phyloP scores from a whole-genome alignment of 1,140 invertebrate genomes.

The Harpegnathos saltator region DNA sequence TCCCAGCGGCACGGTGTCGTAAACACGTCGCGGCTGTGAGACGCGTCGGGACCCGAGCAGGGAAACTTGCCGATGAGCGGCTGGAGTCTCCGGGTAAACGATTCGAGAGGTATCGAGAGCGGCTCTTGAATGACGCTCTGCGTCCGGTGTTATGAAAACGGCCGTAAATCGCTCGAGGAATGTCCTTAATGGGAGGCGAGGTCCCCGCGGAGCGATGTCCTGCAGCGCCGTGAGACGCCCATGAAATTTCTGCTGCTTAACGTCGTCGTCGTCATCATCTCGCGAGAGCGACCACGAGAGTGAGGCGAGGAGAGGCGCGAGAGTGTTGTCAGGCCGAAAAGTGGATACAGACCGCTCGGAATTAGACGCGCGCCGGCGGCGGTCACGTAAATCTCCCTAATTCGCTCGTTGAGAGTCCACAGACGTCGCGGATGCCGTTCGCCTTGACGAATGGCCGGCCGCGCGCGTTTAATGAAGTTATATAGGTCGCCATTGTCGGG shows the following conservation, averaged over 20 bases:
- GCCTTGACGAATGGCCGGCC: slow-evolving; percentile 73
- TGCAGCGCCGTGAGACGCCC: no score
- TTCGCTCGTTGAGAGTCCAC: slow-evolving; percentile 77
- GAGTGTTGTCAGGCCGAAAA: slow-evolving; percentile 70
- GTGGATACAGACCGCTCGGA: slow-evolving; percentile 72
- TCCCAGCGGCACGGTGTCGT: neutral
- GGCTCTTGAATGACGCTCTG: neutral
- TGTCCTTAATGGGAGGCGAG: neutral
- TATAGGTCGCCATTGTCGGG: slow-evolving; percentile 72
- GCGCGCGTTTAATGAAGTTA: slow-evolving; percentile 73
- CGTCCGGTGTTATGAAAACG: neutral
- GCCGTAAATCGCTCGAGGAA: neutral
- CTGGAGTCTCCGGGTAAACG: no score
- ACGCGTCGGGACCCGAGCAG: neutral
- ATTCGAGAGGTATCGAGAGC: no score
- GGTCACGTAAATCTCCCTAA: slow-evolving; percentile 81
- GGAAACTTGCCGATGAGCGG: neutral
- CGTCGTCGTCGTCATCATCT: neutral
- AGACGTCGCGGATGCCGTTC: slow-evolving; percentile 75
- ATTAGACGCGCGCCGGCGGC: slow-evolving; percentile 68
- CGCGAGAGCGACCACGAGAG: slow-evolving; percentile 42
- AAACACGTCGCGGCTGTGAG: neutral
- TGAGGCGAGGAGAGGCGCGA: slow-evolving; percentile 31
- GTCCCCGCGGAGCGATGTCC: neutral
- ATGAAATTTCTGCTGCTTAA: no score